Base-by-base conservation (phyloP, 2,888 invertebrate species). In the Dicycla oo region DNA sequence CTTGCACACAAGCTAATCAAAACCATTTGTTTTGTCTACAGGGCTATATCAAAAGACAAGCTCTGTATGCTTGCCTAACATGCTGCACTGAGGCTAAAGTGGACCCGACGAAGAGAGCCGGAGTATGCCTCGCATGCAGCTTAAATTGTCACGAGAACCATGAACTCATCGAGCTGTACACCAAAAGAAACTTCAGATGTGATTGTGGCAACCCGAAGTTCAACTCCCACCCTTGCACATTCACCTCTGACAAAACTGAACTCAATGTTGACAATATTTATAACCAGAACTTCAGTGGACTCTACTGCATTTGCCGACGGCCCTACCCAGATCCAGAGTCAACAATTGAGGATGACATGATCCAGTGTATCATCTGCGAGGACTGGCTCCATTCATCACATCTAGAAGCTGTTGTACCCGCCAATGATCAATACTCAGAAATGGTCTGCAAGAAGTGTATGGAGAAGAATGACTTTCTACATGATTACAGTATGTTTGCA, bases 121-220 rank as follows among this genome's bases (percentile, higher is more conserved):
- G 99, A 7, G 96, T 99, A 40, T 99, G 99, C 92, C 96, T 99
- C 3, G 99, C 99, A 3, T 99, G 99, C 92, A 98, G 98, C 88
- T 97, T 98, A 81, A 97, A 97, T 76, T 99, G 99, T 88, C 99
- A 99, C 90, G 99, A 99, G 89, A 98, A 98, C 66, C 99, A 99
- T 94, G 98, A 99, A 53, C 96, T 99, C 1, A 96, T 99, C 64
- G 99, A 99, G 91, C 96, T 99, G 26, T 99, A 99, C 91, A 99
- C 99, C 0, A 99, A 99, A 92, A 96, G 99, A 68, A 98, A 98
- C 93, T 99, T 99, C 89, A 97, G 98, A 60, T 99, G 99, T 93
- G 99, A 99, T 93, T 99, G 99, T 94, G 99, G 99, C 47, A 99
- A 98, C 91, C 96, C 96, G 1, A 98, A 97, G 87, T 98, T 98